phyloP scores from a whole-genome alignment of 2,888 invertebrate species.

The Lithophane ornitopus region DNA sequence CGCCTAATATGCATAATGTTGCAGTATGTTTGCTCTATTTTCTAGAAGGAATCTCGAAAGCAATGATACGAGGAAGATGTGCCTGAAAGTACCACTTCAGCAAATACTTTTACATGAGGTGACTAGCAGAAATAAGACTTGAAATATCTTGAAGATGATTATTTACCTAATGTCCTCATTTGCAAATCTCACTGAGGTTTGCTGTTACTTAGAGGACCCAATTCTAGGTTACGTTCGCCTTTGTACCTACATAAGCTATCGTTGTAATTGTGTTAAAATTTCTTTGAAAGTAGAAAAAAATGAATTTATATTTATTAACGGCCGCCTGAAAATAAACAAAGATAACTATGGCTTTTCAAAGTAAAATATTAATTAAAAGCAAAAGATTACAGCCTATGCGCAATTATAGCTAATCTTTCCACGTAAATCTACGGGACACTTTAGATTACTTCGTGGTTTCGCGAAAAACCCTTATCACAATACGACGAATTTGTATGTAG shows the following conservation, averaged over 20 bases:
- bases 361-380: constrained; percentile 28
- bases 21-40: neutral
- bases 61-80: neutral
- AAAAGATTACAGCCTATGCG: constrained; percentile 30
- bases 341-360: constrained; percentile 8
- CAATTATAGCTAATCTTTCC: constrained; percentile 54
- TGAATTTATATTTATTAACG: neutral
- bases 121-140: neutral
- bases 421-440: constrained; percentile 52
- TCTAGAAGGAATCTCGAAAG: neutral
- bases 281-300: neutral
- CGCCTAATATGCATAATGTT: constrained; percentile 8
- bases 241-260: neutral
- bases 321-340: constrained; percentile 27
- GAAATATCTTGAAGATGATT: neutral
- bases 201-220: neutral
- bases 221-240: neutral
- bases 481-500: constrained; percentile 58
- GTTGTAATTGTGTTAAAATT: neutral
- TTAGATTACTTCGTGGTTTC: constrained; percentile 50
- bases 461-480: constrained; percentile 55
- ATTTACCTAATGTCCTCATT: neutral
- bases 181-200: neutral
- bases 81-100: neutral
- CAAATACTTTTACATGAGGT: neutral